Percentiles rank a stretch among this genome's conserved stretches.
phyloP scores from a whole-genome alignment of 2,888 invertebrate species.

The Eumacrocentrus americanus region DNA sequence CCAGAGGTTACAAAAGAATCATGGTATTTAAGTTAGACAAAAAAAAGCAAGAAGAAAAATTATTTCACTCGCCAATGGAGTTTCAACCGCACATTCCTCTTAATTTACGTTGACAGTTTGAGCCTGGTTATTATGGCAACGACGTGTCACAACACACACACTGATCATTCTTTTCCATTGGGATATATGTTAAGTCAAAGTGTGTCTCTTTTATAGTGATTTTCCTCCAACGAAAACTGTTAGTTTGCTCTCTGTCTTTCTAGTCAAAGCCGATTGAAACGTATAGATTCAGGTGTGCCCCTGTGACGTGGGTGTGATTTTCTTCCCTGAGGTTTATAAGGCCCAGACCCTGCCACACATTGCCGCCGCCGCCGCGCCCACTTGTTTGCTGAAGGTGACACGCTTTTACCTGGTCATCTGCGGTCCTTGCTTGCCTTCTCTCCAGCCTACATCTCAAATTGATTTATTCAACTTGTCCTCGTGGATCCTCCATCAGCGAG shows the following conservation, averaged over 20 bases:
- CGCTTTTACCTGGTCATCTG: slow-evolving; percentile 46
- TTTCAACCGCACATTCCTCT: background rate
- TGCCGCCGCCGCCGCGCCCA: slow-evolving; percentile 52
- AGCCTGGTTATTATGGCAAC: slow-evolving; percentile 4
- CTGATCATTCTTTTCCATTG: background rate
- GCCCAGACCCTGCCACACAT: too few relatives aligned
- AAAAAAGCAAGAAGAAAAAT: slow-evolving; percentile 7
- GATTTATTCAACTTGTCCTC: slow-evolving; percentile 34
- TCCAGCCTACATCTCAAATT: slow-evolving; percentile 28
- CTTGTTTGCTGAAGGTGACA: slow-evolving; percentile 53
- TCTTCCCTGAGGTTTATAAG: slow-evolving; percentile 22
- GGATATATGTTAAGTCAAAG: background rate
- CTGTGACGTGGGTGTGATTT: slow-evolving; percentile 42
- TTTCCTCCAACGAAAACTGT: background rate
- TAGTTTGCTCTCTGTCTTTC: background rate
- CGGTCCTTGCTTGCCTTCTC: slow-evolving; percentile 23
- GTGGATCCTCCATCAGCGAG: slow-evolving; percentile 7
- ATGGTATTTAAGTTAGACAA: slow-evolving; percentile 6
- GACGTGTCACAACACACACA: slow-evolving; percentile 12
- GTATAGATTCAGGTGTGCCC: slow-evolving; percentile 36
- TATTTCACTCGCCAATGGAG: slow-evolving; percentile 1
- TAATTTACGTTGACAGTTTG: slow-evolving; percentile 10
- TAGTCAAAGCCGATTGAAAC: slow-evolving; percentile 18
- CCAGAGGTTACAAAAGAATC: slow-evolving; percentile 1
- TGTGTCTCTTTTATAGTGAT: background rate